A percentile compares a stretch with the other conserved stretches of the same genome.
Evolutionary conservation across 2,888 invertebrate genomes (phyloP).

Genomic region (Tipula vernalis): DNA sequence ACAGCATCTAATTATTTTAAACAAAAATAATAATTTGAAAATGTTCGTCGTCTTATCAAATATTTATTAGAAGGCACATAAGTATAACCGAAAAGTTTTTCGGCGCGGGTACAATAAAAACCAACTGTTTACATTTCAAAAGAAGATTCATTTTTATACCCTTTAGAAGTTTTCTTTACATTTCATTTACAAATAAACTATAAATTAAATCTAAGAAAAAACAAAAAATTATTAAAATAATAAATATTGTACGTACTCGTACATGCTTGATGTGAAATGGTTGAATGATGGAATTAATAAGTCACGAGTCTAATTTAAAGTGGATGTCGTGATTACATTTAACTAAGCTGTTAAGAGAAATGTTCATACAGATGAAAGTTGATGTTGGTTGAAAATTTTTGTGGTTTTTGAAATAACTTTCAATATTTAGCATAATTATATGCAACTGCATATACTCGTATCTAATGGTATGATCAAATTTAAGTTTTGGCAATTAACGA

Average conservation of each 20-base stretch:
- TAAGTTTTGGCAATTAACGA: too few relatives aligned
- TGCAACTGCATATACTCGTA: too few relatives aligned
- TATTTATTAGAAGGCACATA: background rate
- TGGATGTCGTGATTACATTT: background rate
- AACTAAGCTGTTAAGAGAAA: background rate
- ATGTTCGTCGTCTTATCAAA: background rate
- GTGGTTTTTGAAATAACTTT: too few relatives aligned
- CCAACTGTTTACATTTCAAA: background rate
- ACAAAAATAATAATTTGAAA: background rate
- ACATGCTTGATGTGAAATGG: background rate
- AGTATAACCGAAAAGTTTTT: background rate
- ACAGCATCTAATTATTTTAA: background rate
- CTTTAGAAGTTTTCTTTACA: background rate
- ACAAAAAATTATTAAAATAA: background rate
- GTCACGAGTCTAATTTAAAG: background rate
- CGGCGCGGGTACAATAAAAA: background rate
- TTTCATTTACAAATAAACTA: background rate
- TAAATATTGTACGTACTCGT: background rate
- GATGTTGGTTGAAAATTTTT: background rate
- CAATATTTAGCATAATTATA: too few relatives aligned
- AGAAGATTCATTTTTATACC: background rate
- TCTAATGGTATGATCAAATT: too few relatives aligned
- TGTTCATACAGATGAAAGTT: background rate
- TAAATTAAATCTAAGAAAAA: background rate
- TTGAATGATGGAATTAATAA: constrained; percentile 4